A percentile compares a stretch with the other conserved stretches of the same genome.
Conservation (phyloP, 2,113 vertebrate species). For the Riparia riparia region DNA sequence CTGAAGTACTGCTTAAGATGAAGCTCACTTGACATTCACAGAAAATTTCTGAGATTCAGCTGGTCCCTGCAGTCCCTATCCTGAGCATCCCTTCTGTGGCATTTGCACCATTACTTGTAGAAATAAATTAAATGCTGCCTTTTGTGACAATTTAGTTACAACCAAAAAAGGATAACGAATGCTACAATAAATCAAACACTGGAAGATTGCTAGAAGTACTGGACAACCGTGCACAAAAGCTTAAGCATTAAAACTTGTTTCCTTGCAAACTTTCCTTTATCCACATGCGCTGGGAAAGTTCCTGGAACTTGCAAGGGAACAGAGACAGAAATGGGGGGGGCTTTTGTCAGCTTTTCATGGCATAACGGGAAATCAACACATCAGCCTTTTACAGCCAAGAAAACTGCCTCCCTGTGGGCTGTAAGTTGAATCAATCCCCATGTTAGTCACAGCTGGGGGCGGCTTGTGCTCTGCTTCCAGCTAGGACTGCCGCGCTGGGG, state of each 20-base stretch:
- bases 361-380: slow-evolving; percentile 19
- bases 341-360: neutral
- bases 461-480: neutral
- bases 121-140: neutral
- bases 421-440: slow-evolving; percentile 34
- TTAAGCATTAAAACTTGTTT: neutral
- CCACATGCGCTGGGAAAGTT: neutral
- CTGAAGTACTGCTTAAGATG: neutral
- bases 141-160: neutral
- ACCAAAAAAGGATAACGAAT: neutral
- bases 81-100: neutral
- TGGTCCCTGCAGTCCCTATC: neutral
- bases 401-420: neutral
- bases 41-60: neutral
- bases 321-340: neutral
- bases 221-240: fast-evolving
- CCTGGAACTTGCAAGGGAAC: neutral
- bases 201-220: neutral
- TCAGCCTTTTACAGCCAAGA: slow-evolving; percentile 54
- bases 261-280: neutral
- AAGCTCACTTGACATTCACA: neutral
- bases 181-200: neutral
- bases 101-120: neutral
- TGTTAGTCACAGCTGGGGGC: neutral
- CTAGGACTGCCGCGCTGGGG: fast-evolving